phyloP scores from a whole-genome alignment of 1,140 invertebrate genomes.

The Trissolcus basalis region DNA sequence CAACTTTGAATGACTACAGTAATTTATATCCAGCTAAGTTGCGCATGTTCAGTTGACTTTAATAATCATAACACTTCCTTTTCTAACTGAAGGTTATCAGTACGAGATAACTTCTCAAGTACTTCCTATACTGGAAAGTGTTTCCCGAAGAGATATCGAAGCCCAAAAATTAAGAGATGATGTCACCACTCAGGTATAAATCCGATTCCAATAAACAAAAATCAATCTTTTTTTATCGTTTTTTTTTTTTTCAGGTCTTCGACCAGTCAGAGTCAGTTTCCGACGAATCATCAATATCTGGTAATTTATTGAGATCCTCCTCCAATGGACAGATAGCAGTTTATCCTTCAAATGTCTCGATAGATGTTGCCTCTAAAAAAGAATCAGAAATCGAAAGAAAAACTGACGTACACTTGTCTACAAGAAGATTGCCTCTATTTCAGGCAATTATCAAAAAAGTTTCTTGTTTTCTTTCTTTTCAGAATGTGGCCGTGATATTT shows the following conservation, averaged over 20 bases:
- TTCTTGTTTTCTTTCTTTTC: background rate
- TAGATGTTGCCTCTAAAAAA: background rate
- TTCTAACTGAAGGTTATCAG: conserved; percentile 45
- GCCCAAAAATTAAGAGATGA: conserved; percentile 70
- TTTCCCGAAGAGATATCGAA: conserved; percentile 67
- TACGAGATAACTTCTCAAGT: conserved; percentile 28
- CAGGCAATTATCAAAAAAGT: background rate
- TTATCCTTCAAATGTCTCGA: conserved; percentile 12
- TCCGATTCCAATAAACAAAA: no score
- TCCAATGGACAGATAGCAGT: background rate
- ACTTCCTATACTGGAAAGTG: conserved; percentile 17
- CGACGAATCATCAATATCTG: conserved; percentile 8
- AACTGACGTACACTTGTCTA: conserved; percentile 17
- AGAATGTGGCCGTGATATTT: no score
- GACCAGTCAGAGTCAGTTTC: conserved; percentile 24
- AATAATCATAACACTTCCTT: background rate
- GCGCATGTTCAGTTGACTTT: conserved; percentile 34
- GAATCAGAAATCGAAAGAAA: conserved; percentile 2
- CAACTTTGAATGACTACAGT: conserved; percentile 61
- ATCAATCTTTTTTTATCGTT: background rate
- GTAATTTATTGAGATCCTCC: conserved; percentile 16
- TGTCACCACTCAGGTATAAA: conserved; percentile 69
- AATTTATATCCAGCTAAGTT: no score
- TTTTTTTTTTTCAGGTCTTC: conserved; percentile 1
- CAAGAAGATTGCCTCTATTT: background rate